A percentile compares a stretch with the other conserved stretches of the same genome.
phyloP scores from a whole-genome alignment of 2,888 invertebrate genomes.

The Melipona bicolor region DNA sequence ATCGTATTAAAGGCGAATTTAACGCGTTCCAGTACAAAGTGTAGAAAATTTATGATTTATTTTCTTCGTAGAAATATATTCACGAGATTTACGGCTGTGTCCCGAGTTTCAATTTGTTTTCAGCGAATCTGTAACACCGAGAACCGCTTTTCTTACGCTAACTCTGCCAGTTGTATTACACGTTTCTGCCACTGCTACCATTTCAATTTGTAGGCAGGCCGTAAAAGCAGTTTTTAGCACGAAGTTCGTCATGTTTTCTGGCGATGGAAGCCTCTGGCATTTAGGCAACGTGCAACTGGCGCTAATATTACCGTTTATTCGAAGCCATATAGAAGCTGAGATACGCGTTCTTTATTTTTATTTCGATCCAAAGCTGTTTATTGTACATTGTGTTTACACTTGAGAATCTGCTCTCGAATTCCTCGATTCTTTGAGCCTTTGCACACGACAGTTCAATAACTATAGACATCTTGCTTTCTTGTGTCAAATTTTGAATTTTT shows the following conservation, averaged over 20 bases:
- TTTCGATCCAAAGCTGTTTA: background rate
- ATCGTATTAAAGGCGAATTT: background rate
- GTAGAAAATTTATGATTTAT: slow-evolving; percentile 17
- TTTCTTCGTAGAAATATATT: background rate
- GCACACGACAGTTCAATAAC: too few relatives aligned
- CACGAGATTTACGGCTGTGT: background rate
- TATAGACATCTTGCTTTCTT: too few relatives aligned
- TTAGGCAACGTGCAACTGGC: slow-evolving; percentile 14
- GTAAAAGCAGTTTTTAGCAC: slow-evolving; percentile 11
- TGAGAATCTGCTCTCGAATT: background rate
- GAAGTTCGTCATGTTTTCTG: background rate
- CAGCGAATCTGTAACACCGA: background rate
- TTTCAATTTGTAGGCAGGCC: background rate
- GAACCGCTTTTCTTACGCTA: background rate
- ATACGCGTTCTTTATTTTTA: background rate
- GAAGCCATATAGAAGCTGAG: slow-evolving; percentile 2
- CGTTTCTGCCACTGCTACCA: background rate
- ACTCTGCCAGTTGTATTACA: background rate
- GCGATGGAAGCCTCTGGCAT: background rate
- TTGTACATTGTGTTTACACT: background rate
- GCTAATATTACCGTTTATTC: slow-evolving; percentile 13
- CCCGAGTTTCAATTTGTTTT: background rate
- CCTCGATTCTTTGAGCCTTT: background rate
- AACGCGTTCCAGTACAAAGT: background rate
- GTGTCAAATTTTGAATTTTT: too few relatives aligned